These are phyloP conservation scores for Chrysolina haemoptera DNA, from an alignment of 2,888 invertebrate genomes.

Conservation along the genomic window DNA sequence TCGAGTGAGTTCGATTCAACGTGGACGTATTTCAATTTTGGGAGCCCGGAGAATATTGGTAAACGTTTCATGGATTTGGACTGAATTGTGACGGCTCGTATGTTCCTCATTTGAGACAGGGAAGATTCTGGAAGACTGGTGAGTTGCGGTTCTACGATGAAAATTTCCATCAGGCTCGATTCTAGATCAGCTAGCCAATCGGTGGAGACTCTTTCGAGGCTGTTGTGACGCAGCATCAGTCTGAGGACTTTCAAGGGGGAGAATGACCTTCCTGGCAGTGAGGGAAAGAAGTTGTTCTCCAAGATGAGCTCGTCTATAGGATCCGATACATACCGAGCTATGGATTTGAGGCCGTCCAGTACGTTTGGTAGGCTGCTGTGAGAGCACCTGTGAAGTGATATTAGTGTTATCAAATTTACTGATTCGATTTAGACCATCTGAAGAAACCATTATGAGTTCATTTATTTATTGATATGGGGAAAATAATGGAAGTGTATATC, in stretches of 20 bases:
- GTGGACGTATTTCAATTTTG: conserved; percentile 81
- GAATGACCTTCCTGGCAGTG: conserved; percentile 87
- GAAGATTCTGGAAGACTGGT: conserved; percentile 86
- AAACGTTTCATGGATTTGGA: conserved; percentile 83
- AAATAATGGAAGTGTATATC: too few species aligned
- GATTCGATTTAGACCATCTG: too few species aligned
- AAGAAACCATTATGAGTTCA: too few species aligned
- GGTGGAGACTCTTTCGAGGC: conserved; percentile 84
- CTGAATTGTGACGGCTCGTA: conserved; percentile 89
- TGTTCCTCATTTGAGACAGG: conserved; percentile 79
- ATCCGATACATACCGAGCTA: conserved; percentile 77
- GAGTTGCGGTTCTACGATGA: conserved; percentile 87
- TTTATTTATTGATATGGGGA: too few species aligned
- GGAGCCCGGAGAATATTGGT: conserved; percentile 81
- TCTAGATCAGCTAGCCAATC: conserved; percentile 88
- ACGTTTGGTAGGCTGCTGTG: conserved; percentile 89
- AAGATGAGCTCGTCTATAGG: conserved; percentile 89
- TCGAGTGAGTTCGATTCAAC: conserved; percentile 79
- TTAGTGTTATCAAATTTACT: neutral
- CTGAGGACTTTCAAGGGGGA: conserved; percentile 82
- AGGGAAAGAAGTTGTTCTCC: conserved; percentile 89
- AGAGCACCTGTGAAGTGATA: conserved; percentile 82
- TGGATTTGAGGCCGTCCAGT: conserved; percentile 80
- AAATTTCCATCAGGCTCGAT: conserved; percentile 84
- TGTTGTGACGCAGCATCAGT: conserved; percentile 88